phyloP scores from a whole-genome alignment of 2,888 invertebrate genomes.

The Rhaphigaster nebulosa region DNA sequence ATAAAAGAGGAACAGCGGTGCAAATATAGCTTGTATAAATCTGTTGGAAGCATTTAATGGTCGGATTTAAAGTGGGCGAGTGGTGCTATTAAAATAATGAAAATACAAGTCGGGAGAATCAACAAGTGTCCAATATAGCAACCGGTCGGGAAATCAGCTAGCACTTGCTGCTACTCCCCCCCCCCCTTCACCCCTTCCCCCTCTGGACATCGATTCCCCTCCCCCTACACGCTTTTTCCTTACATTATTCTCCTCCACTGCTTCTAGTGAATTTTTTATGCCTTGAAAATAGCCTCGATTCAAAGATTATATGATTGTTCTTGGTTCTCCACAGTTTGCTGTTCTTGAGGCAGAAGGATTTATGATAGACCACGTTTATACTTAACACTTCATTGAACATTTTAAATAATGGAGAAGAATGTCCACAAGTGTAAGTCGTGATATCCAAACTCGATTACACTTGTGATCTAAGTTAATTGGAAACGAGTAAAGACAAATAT shows the following conservation, averaged over 20 bases:
- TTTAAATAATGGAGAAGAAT: too few relatives aligned
- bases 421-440: too few relatives aligned
- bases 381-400: too few relatives aligned
- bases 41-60: conserved; percentile 23
- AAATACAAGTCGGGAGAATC: conserved; percentile 11
- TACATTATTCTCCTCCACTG: background rate
- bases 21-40: conserved; percentile 18
- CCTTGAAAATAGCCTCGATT: background rate
- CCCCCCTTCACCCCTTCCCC: too few relatives aligned
- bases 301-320: background rate
- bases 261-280: background rate
- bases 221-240: background rate
- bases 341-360: too few relatives aligned
- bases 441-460: too few relatives aligned
- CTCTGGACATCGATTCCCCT: background rate
- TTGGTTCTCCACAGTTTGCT: background rate
- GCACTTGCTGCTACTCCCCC: background rate
- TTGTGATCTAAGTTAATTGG: too few relatives aligned
- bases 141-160: background rate
- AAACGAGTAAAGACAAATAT: too few relatives aligned
- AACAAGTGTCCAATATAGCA: conserved; percentile 32
- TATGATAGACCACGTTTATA: too few relatives aligned
- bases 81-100: conserved; percentile 28
- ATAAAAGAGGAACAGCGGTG: background rate
- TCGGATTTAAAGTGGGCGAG: conserved; percentile 19